Percentiles rank a stretch among this genome's conserved stretches.
Conservation (phyloP, 2,888 invertebrate genomes). For the Hofmannophila pseudospretella region DNA sequence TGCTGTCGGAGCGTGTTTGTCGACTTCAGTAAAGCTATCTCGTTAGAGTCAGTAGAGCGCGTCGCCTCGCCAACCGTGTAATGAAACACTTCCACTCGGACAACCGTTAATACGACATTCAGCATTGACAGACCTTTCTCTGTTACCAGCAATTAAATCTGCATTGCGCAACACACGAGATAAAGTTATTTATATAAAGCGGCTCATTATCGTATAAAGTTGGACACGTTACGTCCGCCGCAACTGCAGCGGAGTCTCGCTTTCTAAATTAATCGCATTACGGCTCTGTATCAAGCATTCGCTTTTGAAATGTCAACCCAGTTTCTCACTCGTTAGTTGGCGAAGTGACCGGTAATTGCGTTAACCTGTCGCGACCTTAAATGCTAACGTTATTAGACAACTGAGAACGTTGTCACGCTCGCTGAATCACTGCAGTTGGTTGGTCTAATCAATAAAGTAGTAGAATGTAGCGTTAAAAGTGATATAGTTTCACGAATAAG, state of each 20-base stretch:
- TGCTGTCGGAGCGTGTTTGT: constrained; percentile 39
- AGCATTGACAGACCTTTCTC: constrained; percentile 58
- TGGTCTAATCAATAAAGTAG: background rate
- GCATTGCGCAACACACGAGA: constrained; percentile 21
- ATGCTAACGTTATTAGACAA: constrained; percentile 6
- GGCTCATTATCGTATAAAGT: constrained; percentile 16
- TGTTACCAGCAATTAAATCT: constrained; percentile 36
- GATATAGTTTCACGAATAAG: too few species aligned
- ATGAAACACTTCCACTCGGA: constrained; percentile 71
- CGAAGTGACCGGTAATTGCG: constrained; percentile 23
- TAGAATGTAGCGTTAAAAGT: too few species aligned
- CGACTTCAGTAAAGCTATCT: constrained; percentile 47
- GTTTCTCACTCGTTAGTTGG: constrained; percentile 22
- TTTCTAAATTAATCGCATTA: constrained; percentile 35
- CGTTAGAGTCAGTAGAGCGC: constrained; percentile 61
- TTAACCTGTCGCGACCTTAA: constrained; percentile 21
- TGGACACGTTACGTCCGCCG: constrained; percentile 21
- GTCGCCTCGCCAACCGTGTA: constrained; percentile 60
- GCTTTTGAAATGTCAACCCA: constrained; percentile 42
- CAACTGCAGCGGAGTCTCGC: constrained; percentile 32
- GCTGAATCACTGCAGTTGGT: too few species aligned
- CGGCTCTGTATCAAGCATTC: constrained; percentile 21
- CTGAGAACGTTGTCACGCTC: background rate
- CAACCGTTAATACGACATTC: constrained; percentile 66
- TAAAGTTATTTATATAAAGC: constrained; percentile 6